A percentile compares a stretch with the other conserved stretches of the same genome.
These are phyloP conservation scores for Gila orcuttii DNA, from an alignment of 2,113 vertebrate species.

Conservation along the genomic window DNA sequence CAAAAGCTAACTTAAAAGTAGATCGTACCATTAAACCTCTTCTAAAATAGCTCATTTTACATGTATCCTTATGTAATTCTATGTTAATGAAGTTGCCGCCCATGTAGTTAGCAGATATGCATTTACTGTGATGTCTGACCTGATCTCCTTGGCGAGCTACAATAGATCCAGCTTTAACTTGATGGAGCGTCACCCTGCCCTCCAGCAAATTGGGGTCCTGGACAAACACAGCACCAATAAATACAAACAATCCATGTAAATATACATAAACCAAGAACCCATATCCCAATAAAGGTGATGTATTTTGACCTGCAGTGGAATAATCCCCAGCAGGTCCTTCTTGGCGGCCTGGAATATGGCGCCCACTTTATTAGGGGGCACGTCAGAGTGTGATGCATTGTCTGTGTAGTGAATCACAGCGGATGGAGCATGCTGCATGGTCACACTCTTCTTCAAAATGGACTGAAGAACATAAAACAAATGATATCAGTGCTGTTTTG, in stretches of 20 bases:
- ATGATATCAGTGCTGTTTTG: neutral
- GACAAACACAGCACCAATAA: conserved; percentile 31
- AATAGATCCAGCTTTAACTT: conserved; percentile 86
- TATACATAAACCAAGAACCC: conserved; percentile 3
- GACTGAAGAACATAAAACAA: conserved; percentile 68
- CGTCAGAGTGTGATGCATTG: conserved; percentile 67
- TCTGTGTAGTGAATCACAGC: conserved; percentile 82
- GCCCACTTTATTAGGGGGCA: conserved; percentile 73
- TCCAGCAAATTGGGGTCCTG: conserved; percentile 85
- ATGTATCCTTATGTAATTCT: neutral
- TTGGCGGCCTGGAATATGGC: conserved; percentile 87
- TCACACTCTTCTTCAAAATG: conserved; percentile 84
- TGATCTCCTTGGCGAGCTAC: conserved; percentile 92
- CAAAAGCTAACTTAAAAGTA: neutral
- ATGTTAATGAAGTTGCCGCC: neutral
- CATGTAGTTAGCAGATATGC: neutral
- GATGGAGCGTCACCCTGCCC: conserved; percentile 85
- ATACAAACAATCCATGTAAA: conserved; percentile 24
- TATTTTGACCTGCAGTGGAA: conserved; percentile 85
- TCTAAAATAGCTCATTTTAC: neutral
- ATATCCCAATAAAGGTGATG: neutral
- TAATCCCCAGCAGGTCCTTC: conserved; percentile 86
- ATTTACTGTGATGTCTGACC: conserved; percentile 68
- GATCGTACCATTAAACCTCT: neutral
- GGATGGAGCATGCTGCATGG: conserved; percentile 81